Evolutionary conservation across 2,797 vertebrate genomes (phyloP), one percentile per base, ranked within the genome.

Genomic region (Chaetophractus vellerosus): DNA sequence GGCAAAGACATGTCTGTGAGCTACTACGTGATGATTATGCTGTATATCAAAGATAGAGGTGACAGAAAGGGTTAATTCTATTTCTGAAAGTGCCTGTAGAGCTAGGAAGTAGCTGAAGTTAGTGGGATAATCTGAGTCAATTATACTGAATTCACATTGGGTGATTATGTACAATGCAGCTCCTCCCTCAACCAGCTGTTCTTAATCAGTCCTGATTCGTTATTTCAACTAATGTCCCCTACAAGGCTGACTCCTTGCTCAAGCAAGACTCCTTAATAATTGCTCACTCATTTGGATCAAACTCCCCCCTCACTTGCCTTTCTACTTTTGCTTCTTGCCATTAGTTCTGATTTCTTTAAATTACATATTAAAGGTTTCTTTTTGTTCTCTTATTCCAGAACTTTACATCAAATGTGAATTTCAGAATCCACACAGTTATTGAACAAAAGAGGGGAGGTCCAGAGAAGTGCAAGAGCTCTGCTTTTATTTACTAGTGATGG

Each of bases 141-240:
- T 98, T 97, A 96, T 84, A 95, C 48, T 94, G 94, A 97, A 94
- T 94, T 96, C 93, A 95, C 82, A 84, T 87, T 74, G 92, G 71
- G 76, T 96, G 92, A 93, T 95, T 94, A 93, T 84, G 38, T 63
- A 45, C 90, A 66, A 66, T 88, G 92, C 90, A 63, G 55, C 55
- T 7, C 93, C 90, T 83, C 96, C 93, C 89, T 83, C 66, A n/a
- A 71, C 75, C 97, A 96, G 95, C 93, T 97, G 94, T 94, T 96
- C 78, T 90, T 97, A 95, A 97, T 96, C 95, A 96, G 95, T 90
- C 91, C 81, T 90, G 74, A 94, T 88, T 96, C 94, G 96, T 96
- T 84, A 83, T 79, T 95, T 95, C 95, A 93, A 76, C 90, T 92
- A 87, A 91, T 95, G 82, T 87, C 87, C 91, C 88, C 90, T 68